phyloP scores from a whole-genome alignment of 2,888 invertebrate genomes.

The Hydrotaea cyrtoneurina region DNA sequence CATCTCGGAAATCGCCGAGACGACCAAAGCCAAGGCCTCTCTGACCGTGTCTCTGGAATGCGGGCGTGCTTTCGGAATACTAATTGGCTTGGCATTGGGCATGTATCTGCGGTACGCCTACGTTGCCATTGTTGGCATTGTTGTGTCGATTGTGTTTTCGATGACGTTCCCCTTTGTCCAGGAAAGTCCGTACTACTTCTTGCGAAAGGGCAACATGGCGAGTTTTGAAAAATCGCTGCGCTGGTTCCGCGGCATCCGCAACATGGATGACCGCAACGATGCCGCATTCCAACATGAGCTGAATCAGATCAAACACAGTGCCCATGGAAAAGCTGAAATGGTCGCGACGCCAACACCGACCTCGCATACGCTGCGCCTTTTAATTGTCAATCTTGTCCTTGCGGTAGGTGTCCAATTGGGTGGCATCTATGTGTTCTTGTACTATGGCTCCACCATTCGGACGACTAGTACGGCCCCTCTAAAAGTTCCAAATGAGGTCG shows the following conservation, averaged over 20 bases:
- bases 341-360: constrained; percentile 26
- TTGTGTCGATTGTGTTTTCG: constrained; percentile 73
- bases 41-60: constrained; percentile 73
- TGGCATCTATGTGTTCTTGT: constrained; percentile 76
- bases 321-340: constrained; percentile 64
- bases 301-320: constrained; percentile 60
- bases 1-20: constrained; percentile 76
- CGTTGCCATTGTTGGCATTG: constrained; percentile 72
- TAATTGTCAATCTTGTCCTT: constrained; percentile 72
- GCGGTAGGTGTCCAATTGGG: constrained; percentile 74
- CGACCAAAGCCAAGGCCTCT: constrained; percentile 69
- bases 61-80: constrained; percentile 74
- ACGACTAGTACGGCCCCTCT: constrained; percentile 66
- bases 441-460: constrained; percentile 72
- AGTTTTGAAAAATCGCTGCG: constrained; percentile 77
- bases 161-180: constrained; percentile 77
- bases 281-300: constrained; percentile 74
- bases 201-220: constrained; percentile 71
- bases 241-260: constrained; percentile 78
- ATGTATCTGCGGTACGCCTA: constrained; percentile 71
- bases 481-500: constrained; percentile 66
- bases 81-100: constrained; percentile 73
- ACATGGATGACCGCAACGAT: constrained; percentile 74
- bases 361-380: constrained; percentile 35
- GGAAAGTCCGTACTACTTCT: constrained; percentile 76